Evolutionary conservation across 2,888 invertebrate species (phyloP), one percentile per base, ranked within the genome.

Genomic region (Aspidiotus rigidus): DNA sequence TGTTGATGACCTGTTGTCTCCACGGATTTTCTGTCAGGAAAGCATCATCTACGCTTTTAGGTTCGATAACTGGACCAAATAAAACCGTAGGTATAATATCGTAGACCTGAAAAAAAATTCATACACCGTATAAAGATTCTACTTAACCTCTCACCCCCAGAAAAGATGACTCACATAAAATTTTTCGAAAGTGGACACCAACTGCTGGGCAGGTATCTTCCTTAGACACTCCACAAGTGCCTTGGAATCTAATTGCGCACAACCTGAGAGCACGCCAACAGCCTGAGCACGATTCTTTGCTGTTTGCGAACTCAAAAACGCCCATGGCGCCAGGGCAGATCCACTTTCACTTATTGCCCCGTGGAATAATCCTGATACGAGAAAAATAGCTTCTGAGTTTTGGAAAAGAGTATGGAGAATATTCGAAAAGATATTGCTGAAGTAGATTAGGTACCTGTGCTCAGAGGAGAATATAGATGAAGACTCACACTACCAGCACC

Each of bases 281-380:
- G 44, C 16, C 9, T 16, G 15, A 8, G 62, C 62, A 7, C 16
- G 7, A 16, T 41, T 7, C 1, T 44, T 41, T 16, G 62, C 62
- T 8, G 11, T 7, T 16, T 44, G 41, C 2, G 49, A n/a, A 2
- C 8, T 10, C 1, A 1, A 10, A 16, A 42, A 17, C 1, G 44
- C 49, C 44, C 42, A 41, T 1, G 42, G 9, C 16, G 62, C 15
- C 11, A 62, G 16, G 11, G 7, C 49, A 8, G n/a, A 16, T 17
- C 41, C 42, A 62, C 62, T 62, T 44, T 62, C 7, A 17, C 7
- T 15, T 5, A 62, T 62, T 8, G 62, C 62, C 44, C 44, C 15
- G 17, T 62, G 62, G 8, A 62, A 62, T n/a, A 62, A 16, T 10
- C 49, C 62, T 62, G 57, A 28, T 28, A 3, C 28, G 28, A 28